These are phyloP conservation scores for Ecdyonurus torrentis DNA, from an alignment of 2,888 invertebrate species.

Conservation along the genomic window DNA sequence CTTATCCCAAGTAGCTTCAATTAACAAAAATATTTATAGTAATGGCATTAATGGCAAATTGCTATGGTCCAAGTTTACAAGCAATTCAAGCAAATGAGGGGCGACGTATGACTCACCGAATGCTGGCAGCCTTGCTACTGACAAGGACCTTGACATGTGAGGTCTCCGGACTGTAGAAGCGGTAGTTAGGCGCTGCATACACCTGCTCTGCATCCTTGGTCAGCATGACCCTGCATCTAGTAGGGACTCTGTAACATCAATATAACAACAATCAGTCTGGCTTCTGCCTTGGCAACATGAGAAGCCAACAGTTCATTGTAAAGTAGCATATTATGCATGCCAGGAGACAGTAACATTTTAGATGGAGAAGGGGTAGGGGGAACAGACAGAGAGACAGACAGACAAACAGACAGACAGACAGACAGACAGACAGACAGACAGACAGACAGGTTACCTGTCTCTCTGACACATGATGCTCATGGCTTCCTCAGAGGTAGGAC, in stretches of 20 bases:
- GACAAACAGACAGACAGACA: too few relatives aligned
- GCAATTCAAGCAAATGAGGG: too few relatives aligned
- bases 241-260: constrained; percentile 40
- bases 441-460: constrained; percentile 22
- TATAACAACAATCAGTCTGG: too few relatives aligned
- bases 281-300: too few relatives aligned
- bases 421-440: not conserved
- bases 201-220: constrained; percentile 49
- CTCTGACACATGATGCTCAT: constrained; percentile 45
- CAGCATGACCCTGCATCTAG: constrained; percentile 44
- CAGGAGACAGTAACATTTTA: not conserved
- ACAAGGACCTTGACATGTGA: not conserved
- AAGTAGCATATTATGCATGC: not conserved
- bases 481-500: constrained; percentile 51
- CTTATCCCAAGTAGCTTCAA: too few relatives aligned
- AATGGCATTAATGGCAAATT: too few relatives aligned
- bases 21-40: too few relatives aligned
- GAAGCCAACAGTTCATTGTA: too few relatives aligned
- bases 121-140: not conserved
- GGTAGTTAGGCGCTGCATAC: constrained; percentile 52
- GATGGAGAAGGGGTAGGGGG: too few relatives aligned
- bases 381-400: too few relatives aligned
- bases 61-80: too few relatives aligned
- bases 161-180: not conserved
- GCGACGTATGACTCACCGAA: not conserved